Conservation (phyloP, 2,113 vertebrate genomes). For the Dermatemys mawii region DNA sequence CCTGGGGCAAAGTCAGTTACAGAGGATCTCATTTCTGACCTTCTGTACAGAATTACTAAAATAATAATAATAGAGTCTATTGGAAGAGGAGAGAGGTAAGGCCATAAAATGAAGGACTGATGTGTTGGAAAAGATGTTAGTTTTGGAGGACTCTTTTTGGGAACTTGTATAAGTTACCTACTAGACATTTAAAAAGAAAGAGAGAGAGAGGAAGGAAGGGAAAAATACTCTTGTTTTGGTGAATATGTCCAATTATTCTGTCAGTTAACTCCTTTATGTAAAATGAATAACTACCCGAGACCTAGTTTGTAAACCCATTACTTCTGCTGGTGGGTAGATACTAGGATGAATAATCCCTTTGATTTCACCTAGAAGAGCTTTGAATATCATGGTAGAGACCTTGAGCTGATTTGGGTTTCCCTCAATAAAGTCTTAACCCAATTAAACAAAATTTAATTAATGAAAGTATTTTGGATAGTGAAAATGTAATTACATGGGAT, state of each 20-base stretch:
- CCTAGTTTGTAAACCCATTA: not conserved
- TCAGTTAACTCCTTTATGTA: not conserved
- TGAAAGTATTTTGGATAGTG: not conserved
- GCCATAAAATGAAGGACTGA: fast-evolving
- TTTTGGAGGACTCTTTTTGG: not conserved
- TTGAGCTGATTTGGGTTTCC: not conserved
- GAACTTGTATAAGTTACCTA: not conserved
- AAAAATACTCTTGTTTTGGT: not conserved
- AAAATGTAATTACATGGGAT: no score
- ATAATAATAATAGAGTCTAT: not conserved
- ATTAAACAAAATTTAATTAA: not conserved
- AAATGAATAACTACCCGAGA: not conserved
- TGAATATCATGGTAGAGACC: not conserved
- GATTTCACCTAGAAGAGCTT: not conserved
- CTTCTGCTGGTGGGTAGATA: not conserved
- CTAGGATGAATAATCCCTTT: not conserved
- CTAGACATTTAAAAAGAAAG: not conserved
- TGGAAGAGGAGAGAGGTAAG: not conserved
- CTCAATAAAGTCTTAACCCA: not conserved
- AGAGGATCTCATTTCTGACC: not conserved
- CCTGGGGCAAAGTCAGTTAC: not conserved
- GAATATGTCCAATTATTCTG: not conserved
- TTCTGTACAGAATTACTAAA: not conserved
- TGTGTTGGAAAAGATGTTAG: not conserved
- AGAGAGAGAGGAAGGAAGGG: not conserved